Evolutionary conservation across 2,797 vertebrate species (phyloP), one percentile per base, ranked within the genome.

Genomic region (Meriones psammophilus): DNA sequence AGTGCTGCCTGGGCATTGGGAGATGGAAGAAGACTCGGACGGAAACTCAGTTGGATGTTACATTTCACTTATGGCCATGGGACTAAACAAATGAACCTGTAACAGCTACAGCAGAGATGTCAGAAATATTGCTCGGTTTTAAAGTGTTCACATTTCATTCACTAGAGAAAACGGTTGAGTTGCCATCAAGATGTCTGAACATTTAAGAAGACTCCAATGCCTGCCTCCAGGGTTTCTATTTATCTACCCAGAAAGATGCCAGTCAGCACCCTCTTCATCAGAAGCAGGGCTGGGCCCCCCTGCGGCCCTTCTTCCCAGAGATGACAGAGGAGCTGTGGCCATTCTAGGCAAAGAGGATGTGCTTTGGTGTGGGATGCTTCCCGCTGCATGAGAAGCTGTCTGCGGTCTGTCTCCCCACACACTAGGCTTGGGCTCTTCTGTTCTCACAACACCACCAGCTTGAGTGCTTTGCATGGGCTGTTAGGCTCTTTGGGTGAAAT

Each of bases 121-220:
- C 80, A 84, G 8, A 95, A 98, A 93, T 17, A 8, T 71, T 4
- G 92, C 96, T 96, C 81, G 24, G 46, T 46, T n/a, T 74, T 76
- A 22, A 69, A 80, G 77, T 79, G 14, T 84, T 85, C 15, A 60
- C 8, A 26, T 94, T 66, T 94, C n/a, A 69, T 73, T 80, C 60
- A 30, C 5, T 68, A 87, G 36, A 74, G 92, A 68, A 73, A 87
- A 76, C 54, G 86, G 26, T 46, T 83, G 66, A 36, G 42, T 95
- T 85, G 81, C 26, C 46, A 33, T 73, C 33, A 10, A 46, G n/a
- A 8, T 42, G n/a, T 79, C 64, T 2, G 8, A 78, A 91, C 88
- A 15, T 79, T 73, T 73, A 77, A 58, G 74, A 58, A 73, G 4
- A 17, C 33, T 0, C 0, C 50, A 54, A 74, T 24, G 36, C 9